Evolutionary conservation across 1,140 invertebrate species (phyloP).

Genomic region (Atta cephalotes): DNA sequence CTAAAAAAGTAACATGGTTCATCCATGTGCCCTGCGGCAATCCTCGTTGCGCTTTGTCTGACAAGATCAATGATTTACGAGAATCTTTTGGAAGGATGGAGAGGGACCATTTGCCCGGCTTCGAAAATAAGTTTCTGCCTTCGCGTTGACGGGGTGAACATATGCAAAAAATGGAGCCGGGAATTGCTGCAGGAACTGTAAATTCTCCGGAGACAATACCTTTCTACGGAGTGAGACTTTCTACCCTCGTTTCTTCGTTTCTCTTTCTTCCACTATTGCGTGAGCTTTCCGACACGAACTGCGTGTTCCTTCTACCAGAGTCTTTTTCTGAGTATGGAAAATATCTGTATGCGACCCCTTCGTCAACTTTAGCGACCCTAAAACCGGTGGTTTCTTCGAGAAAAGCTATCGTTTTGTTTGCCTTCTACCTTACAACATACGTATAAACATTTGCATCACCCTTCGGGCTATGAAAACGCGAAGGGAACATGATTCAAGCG

Average conservation of each 20-base stretch:
- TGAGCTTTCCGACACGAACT: conserved; percentile 18
- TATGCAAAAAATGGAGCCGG: conserved; percentile 79
- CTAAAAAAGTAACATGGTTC: conserved; percentile 23
- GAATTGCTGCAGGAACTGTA: conserved; percentile 80
- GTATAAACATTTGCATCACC: conserved; percentile 73
- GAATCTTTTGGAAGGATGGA: conserved; percentile 68
- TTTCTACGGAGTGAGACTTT: conserved; percentile 75
- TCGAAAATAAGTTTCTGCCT: conserved; percentile 81
- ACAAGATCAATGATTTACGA: conserved; percentile 83
- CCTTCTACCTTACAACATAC: conserved; percentile 60
- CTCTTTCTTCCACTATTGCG: neutral
- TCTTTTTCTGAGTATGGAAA: conserved; percentile 44
- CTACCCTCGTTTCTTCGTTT: conserved; percentile 37
- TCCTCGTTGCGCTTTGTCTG: conserved; percentile 44
- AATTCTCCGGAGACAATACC: conserved; percentile 81
- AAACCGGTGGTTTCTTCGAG: conserved; percentile 38
- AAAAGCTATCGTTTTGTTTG: conserved; percentile 72
- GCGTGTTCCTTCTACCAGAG: conserved; percentile 13
- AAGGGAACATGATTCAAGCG: conserved; percentile 2
- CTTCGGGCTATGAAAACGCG: conserved; percentile 37
- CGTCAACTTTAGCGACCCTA: conserved; percentile 46
- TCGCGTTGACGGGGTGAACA: conserved; percentile 78
- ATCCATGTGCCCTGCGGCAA: conserved; percentile 10
- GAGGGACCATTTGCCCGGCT: conserved; percentile 36
- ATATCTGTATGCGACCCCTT: conserved; percentile 58